phyloP scores from a whole-genome alignment of 2,113 vertebrate species.

The Acrocephalus kingi region DNA sequence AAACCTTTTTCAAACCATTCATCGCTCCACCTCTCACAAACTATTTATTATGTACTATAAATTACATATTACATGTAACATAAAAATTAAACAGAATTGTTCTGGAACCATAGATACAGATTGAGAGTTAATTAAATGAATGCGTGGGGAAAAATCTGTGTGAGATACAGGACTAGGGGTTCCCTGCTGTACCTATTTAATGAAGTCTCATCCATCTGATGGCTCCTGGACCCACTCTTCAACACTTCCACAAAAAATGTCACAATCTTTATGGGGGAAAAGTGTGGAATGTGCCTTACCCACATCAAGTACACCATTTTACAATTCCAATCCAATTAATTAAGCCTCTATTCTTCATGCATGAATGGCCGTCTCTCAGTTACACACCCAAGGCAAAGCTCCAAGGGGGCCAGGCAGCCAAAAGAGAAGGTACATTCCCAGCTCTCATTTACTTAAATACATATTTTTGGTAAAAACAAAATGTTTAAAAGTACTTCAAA shows the following conservation, averaged over 20 bases:
- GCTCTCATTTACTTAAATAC: conserved; percentile 28
- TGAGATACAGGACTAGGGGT: conserved; percentile 42
- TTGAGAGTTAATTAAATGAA: conserved; percentile 66
- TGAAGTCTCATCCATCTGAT: conserved; percentile 71
- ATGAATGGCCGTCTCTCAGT: conserved; percentile 59
- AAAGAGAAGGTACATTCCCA: conserved; percentile 23
- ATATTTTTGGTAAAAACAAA: conserved; percentile 33
- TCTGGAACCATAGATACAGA: conserved; percentile 60
- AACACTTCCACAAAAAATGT: conserved; percentile 71
- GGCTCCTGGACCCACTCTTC: conserved; percentile 67
- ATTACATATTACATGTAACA: conserved; percentile 67
- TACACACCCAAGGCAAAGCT: conserved; percentile 58
- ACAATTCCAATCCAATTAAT: conserved; percentile 73
- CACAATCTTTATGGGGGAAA: conserved; percentile 68
- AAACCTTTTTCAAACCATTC: conserved; percentile 72
- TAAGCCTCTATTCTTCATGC: conserved; percentile 71
- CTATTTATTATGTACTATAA: conserved; percentile 73
- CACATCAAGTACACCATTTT: conserved; percentile 70
- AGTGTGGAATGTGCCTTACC: conserved; percentile 64
- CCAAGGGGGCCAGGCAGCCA: conserved; percentile 49
- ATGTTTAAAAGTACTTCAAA: conserved; percentile 12
- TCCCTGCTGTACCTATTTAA: conserved; percentile 70
- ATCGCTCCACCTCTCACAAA: conserved; percentile 65
- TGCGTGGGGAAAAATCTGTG: not conserved
- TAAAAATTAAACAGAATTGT: conserved; percentile 71